Evolutionary conservation across 1,140 invertebrate genomes (phyloP).

Genomic region (Fopius arisanus): DNA sequence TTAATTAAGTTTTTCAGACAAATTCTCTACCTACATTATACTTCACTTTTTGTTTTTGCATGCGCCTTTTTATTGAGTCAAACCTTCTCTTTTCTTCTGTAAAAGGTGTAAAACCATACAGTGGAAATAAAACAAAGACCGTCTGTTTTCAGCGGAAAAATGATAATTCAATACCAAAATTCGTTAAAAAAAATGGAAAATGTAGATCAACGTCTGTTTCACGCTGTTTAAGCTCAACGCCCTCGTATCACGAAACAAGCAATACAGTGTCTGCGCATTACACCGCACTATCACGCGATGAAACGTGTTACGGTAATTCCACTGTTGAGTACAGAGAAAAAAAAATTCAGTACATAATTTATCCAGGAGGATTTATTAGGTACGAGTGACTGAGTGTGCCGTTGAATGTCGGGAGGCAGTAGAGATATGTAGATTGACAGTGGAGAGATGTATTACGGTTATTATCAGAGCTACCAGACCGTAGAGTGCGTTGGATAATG

Average conservation of each 20-base stretch:
- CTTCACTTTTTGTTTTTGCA: no score
- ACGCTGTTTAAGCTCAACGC: conserved; percentile 1
- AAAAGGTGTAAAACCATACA: no score
- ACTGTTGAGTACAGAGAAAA: neutral
- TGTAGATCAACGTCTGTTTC: neutral
- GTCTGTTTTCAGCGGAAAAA: no score
- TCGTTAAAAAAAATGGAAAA: neutral
- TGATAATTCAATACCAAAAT: no score
- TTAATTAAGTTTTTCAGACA: no score
- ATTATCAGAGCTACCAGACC: neutral
- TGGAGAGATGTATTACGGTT: neutral
- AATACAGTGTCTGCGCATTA: neutral
- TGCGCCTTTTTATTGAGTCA: no score
- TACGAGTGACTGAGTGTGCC: neutral
- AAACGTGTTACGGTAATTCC: neutral
- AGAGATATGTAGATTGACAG: neutral
- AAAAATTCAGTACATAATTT: neutral
- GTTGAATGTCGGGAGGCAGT: neutral
- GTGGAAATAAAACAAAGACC: no score
- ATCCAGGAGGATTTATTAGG: neutral
- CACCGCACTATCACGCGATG: neutral
- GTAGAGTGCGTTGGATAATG: neutral
- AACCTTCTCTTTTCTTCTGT: no score
- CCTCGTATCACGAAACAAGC: neutral
- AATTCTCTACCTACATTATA: no score